phyloP scores from a whole-genome alignment of 1,140 invertebrate species.

The Drosophila takahashii region DNA sequence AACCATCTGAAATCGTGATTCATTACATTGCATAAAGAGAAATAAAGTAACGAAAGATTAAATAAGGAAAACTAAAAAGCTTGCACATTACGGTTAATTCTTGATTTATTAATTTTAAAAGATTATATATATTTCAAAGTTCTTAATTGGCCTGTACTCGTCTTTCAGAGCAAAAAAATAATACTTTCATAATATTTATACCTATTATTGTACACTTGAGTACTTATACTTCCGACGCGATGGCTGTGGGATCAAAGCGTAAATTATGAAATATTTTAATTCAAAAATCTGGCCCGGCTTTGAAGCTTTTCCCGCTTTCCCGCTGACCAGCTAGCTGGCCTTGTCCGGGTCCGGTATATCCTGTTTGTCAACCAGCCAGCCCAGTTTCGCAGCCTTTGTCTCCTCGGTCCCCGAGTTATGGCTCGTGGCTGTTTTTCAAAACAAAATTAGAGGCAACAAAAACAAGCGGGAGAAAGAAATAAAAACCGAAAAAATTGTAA shows the following conservation, averaged over 20 bases:
- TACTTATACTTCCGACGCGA: background rate
- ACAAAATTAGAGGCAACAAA: constrained; percentile 68
- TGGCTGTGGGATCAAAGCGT: constrained; percentile 51
- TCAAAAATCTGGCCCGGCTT: constrained; percentile 33
- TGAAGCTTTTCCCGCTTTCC: constrained; percentile 12
- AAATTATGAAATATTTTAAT: constrained; percentile 53
- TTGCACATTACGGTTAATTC: background rate
- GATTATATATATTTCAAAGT: background rate
- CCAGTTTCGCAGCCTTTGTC: constrained; percentile 44
- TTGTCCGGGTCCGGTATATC: constrained; percentile 24
- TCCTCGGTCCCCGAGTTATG: constrained; percentile 47
- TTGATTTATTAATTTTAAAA: background rate
- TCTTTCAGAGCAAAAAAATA: background rate
- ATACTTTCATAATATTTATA: background rate
- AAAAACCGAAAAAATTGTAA: constrained; percentile 73
- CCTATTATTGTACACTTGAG: background rate
- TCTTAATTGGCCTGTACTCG: background rate
- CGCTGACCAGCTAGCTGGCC: constrained; percentile 11
- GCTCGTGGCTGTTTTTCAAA: constrained; percentile 71
- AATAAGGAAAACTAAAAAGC: background rate
- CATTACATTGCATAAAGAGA: background rate
- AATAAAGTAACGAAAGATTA: background rate
- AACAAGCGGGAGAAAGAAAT: constrained; percentile 35
- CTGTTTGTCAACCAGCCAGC: constrained; percentile 70
- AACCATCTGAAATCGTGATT: background rate